Evolutionary conservation across 2,113 vertebrate species (phyloP).

Genomic region (human): DNA sequence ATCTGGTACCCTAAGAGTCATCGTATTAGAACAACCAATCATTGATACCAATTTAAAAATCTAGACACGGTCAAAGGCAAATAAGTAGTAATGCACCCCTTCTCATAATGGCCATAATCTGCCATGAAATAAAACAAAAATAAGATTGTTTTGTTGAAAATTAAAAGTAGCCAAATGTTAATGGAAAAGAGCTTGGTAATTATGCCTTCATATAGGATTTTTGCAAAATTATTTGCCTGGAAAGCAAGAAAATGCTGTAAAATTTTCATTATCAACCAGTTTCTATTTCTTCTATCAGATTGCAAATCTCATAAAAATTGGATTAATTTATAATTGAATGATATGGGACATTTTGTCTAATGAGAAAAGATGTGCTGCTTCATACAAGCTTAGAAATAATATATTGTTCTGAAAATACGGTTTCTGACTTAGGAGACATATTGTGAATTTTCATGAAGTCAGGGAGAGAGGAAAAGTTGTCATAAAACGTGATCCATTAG

Average conservation of each 20-base stretch:
- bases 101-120: slow-evolving; percentile 10
- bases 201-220: slow-evolving; percentile 48
- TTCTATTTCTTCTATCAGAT: slow-evolving; percentile 61
- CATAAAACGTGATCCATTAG: slow-evolving; percentile 79
- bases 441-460: slow-evolving; percentile 80
- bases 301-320: slow-evolving; percentile 67
- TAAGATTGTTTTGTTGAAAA: slow-evolving; percentile 44
- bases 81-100: neutral
- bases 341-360: slow-evolving; percentile 57
- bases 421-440: slow-evolving; percentile 80
- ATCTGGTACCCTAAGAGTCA: slow-evolving; percentile 25
- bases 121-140: slow-evolving; percentile 53
- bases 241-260: slow-evolving; percentile 70
- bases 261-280: slow-evolving; percentile 61
- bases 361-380: slow-evolving; percentile 58
- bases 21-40: neutral
- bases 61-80: slow-evolving; percentile 33
- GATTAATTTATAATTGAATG: slow-evolving; percentile 42
- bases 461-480: slow-evolving; percentile 74
- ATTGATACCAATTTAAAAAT: slow-evolving; percentile 40
- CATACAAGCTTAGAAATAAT: slow-evolving; percentile 66
- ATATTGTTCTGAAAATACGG: slow-evolving; percentile 75
- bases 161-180: slow-evolving; percentile 40
- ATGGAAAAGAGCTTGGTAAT: slow-evolving; percentile 20
- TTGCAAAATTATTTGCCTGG: slow-evolving; percentile 55